Percentiles rank a stretch among this genome's conserved stretches.
Conservation (phyloP, 2,797 vertebrate genomes). For the Mionectes olivaceus region DNA sequence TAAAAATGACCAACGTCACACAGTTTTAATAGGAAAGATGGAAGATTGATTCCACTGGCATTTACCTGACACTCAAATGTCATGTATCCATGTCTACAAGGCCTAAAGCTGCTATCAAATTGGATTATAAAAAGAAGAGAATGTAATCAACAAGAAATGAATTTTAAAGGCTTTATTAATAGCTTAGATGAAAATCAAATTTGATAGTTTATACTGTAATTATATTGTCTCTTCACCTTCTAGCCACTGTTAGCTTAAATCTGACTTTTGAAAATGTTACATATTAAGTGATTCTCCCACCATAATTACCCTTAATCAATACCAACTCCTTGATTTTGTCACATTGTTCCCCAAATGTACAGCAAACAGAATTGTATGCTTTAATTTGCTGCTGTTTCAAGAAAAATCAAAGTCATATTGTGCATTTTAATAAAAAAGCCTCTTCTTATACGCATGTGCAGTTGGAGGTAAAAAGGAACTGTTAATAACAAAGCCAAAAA, state of each 20-base stretch:
- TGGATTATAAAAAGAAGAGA: not conserved
- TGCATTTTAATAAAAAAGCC: not conserved
- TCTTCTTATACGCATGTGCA: not conserved
- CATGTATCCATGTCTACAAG: not conserved
- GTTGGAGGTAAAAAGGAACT: not conserved
- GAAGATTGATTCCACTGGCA: constrained; percentile 28
- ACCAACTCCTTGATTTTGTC: not conserved
- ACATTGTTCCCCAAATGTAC: not conserved
- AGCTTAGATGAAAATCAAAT: not conserved
- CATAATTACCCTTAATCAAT: not conserved
- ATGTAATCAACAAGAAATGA: not conserved
- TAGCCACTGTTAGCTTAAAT: not conserved
- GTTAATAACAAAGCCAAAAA: not conserved
- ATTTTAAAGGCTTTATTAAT: constrained; percentile 19
- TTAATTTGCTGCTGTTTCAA: not conserved
- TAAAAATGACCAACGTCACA: not conserved
- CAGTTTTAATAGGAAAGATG: constrained; percentile 15
- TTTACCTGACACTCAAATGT: constrained; percentile 38
- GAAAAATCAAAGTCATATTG: not conserved
- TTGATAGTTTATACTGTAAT: not conserved
- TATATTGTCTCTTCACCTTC: not conserved
- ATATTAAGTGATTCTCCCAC: not conserved
- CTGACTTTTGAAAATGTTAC: not conserved
- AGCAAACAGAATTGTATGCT: not conserved
- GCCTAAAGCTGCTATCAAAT: not conserved